Evolutionary conservation across 2,888 invertebrate species (phyloP).

Genomic region (Napeogenes inachia): DNA sequence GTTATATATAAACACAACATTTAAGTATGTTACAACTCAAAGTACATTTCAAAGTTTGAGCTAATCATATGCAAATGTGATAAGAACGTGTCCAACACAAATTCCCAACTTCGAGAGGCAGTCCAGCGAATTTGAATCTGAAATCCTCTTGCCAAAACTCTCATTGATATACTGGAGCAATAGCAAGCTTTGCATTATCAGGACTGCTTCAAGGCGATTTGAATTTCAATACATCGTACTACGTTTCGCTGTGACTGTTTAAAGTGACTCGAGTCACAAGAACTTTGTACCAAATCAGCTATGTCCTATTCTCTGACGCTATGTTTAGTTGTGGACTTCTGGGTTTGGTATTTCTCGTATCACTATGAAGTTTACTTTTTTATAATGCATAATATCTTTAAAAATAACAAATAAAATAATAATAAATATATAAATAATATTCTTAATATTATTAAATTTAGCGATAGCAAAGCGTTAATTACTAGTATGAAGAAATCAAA

Average conservation of each 20-base stretch:
- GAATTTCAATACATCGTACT: constrained; percentile 47
- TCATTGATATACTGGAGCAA: constrained; percentile 51
- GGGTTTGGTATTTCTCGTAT: not conserved
- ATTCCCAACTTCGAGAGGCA: constrained; percentile 20
- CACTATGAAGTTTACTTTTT: not conserved
- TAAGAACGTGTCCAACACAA: constrained; percentile 22
- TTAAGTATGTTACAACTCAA: not conserved
- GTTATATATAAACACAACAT: not conserved
- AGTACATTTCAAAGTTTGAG: constrained; percentile 6
- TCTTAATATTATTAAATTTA: too few relatives aligned
- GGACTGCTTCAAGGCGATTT: constrained; percentile 42
- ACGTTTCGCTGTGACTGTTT: constrained; percentile 16
- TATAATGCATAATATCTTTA: too few relatives aligned
- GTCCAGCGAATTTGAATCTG: constrained; percentile 24
- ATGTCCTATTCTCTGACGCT: constrained; percentile 4
- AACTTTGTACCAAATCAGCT: constrained; percentile 19
- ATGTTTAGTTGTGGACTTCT: not conserved
- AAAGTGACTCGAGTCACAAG: constrained; percentile 18
- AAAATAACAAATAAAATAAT: too few relatives aligned
- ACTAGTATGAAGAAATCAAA: too few relatives aligned
- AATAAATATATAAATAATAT: too few relatives aligned
- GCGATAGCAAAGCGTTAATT: too few relatives aligned
- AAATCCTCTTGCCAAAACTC: constrained; percentile 37
- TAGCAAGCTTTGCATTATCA: constrained; percentile 46
- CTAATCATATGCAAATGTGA: constrained; percentile 25